Evolutionary conservation across 2,797 vertebrate species (phyloP).

Genomic region (Acrocephalus scirpaceus): DNA sequence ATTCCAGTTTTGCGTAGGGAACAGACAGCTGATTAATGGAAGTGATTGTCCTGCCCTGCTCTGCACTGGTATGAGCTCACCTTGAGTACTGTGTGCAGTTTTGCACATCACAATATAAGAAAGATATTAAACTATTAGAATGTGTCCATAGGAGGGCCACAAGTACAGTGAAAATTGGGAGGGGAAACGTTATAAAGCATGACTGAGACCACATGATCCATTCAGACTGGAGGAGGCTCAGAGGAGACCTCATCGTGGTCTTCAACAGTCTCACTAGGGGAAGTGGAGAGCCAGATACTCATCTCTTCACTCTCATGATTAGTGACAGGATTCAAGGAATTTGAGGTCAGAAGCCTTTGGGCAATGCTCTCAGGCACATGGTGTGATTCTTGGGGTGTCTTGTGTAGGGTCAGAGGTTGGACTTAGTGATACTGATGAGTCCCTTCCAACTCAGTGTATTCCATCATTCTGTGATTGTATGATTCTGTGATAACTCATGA

Average conservation of each 20-base stretch:
- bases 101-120: background rate
- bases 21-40: background rate
- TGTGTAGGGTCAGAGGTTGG: background rate
- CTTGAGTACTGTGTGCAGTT: background rate
- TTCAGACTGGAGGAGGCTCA: background rate
- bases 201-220: background rate
- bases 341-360: background rate
- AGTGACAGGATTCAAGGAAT: background rate
- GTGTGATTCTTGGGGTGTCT: background rate
- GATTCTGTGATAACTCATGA: background rate
- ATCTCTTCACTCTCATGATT: background rate
- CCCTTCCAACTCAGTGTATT: background rate
- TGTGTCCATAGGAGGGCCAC: background rate
- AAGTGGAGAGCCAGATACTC: background rate
- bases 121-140: background rate
- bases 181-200: background rate
- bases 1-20: background rate
- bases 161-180: background rate
- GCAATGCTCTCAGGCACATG: background rate
- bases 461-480: background rate
- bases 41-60: background rate
- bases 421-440: background rate
- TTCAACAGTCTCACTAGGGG: background rate
- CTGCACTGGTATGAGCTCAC: background rate
- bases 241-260: background rate